Conservation (phyloP, 2,888 invertebrate genomes). For the Conistra vaccinii region DNA sequence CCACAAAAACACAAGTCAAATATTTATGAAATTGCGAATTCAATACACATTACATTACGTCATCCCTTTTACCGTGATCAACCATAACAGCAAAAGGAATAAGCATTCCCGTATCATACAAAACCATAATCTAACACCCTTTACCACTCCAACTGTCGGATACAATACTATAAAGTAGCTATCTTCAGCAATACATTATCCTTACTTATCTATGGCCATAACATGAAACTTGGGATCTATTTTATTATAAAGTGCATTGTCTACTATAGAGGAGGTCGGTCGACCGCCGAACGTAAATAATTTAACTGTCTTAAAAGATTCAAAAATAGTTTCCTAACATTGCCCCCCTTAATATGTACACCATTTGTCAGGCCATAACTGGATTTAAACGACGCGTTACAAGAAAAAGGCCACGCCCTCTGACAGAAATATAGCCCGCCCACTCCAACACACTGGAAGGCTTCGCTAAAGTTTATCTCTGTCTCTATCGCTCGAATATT, state of each 20-base stretch:
- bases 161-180: conserved; percentile 87
- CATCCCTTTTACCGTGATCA: conserved; percentile 74
- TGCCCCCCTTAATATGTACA: conserved; percentile 90
- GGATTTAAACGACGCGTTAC: conserved; percentile 89
- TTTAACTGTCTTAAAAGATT: conserved; percentile 91
- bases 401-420: conserved; percentile 84
- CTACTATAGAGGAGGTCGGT: conserved; percentile 85
- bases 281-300: conserved; percentile 89
- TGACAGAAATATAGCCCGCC: conserved; percentile 73
- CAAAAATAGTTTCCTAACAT: conserved; percentile 91
- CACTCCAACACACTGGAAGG: conserved; percentile 66
- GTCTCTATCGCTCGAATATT: conserved; percentile 81
- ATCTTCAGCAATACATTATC: conserved; percentile 89
- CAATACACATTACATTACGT: conserved; percentile 61
- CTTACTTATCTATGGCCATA: conserved; percentile 88
- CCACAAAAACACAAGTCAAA: conserved; percentile 42
- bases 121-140: conserved; percentile 86
- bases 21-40: conserved; percentile 63
- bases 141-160: conserved; percentile 86
- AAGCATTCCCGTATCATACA: conserved; percentile 81
- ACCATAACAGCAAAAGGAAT: conserved; percentile 82
- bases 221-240: conserved; percentile 88
- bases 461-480: conserved; percentile 42
- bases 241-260: conserved; percentile 91
- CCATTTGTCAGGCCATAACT: conserved; percentile 91